Evolutionary conservation across 1,140 invertebrate genomes (phyloP).

Genomic region (Drosophila pruinosa): DNA sequence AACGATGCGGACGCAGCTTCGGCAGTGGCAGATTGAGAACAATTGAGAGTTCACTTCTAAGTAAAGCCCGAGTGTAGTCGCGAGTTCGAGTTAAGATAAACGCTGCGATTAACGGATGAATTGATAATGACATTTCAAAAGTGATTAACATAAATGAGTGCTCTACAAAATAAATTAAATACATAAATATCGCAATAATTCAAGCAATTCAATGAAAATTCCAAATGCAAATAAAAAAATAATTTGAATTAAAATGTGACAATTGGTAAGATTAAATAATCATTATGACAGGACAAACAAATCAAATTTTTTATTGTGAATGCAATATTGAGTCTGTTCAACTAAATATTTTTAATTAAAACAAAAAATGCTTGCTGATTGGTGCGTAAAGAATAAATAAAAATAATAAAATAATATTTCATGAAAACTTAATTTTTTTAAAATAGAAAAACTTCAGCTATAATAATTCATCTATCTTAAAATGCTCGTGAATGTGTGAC

Average conservation of each 20-base stretch:
- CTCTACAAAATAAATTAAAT: neutral
- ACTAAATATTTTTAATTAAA: too few relatives aligned
- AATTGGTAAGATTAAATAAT: neutral
- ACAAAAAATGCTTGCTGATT: too few relatives aligned
- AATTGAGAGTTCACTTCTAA: conserved; percentile 18
- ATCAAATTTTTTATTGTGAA: too few relatives aligned
- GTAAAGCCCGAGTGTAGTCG: conserved; percentile 6
- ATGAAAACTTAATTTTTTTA: too few relatives aligned
- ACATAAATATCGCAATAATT: too few relatives aligned
- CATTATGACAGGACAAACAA: too few relatives aligned
- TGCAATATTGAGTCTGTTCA: too few relatives aligned
- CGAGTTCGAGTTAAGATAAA: conserved; percentile 4
- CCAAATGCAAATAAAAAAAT: neutral
- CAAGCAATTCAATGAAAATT: neutral
- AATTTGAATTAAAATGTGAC: neutral
- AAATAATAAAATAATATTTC: too few relatives aligned
- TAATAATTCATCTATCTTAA: too few relatives aligned
- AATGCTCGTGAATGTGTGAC: neutral
- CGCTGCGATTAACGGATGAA: conserved; percentile 11
- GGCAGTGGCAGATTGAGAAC: neutral
- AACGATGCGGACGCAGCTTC: conserved; percentile 58
- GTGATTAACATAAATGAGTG: neutral
- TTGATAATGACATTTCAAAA: neutral
- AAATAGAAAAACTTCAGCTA: too few relatives aligned
- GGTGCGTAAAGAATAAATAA: too few relatives aligned